Evolutionary conservation across 2,113 vertebrate species (phyloP), one percentile per base, ranked within the genome.

Genomic region (Vireo altiloquus): DNA sequence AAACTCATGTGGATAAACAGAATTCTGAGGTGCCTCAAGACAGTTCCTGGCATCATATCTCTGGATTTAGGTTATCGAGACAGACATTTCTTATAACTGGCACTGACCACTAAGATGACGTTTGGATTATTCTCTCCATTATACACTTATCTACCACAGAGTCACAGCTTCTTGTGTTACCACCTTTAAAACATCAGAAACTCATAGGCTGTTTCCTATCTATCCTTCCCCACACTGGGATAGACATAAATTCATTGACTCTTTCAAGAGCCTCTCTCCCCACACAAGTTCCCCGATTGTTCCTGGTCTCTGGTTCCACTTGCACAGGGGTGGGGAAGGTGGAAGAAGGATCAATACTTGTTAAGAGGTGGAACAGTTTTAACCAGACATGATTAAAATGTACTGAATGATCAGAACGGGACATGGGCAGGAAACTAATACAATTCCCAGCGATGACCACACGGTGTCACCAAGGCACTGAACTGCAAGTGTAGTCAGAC

Each of bases 321-420:
- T 42, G n/a, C 42, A 70, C 1, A 1, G 15, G 18, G 5, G 0
- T 14, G 3, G 12, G 8, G 9, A 42, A 71, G 8, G 33, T 39
- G 49, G 10, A 60, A 33, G 33, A 76, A 2, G 3, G 12, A 9
- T 46, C 35, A 53, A 14, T 11, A 17, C 7, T 16, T 37, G 20
- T 31, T 10, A 76, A 47, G 31, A 65, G 0, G 1, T 54, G 16
- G 57, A 77, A 37, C 24, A 54, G 9, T 74, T 86, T 77, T 61
- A 69, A 40, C 21, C 25, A 64, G 19, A 44, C 17, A 24, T n/a
- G 22, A n/a, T 20, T 76, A 59, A 63, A 61, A 91, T 3, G 0
- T 18, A 46, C 8, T 10, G 5, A 37, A 50, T 2, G 23, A 65
- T 20, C 22, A 47, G 52, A 47, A 74, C 0, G 4, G 27, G 82